These are phyloP conservation scores for Penaeus japonicus DNA, from an alignment of 1,140 invertebrate species.

Conservation along the genomic window DNA sequence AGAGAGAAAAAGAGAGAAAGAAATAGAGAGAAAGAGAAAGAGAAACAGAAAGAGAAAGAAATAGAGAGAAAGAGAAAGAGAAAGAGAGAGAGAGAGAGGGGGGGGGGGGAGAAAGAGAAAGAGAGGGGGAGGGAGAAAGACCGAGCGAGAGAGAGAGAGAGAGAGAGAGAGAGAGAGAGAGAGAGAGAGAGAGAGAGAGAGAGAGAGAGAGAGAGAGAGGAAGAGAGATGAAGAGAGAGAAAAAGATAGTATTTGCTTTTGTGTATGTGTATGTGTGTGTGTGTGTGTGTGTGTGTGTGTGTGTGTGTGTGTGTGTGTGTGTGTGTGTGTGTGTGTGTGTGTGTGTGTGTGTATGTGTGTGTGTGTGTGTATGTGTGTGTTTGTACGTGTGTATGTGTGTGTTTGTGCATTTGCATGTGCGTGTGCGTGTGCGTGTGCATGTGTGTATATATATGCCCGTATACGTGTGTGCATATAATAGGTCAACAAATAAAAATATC, in stretches of 20 bases:
- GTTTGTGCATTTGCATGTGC: conserved; percentile 3
- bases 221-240: not conserved
- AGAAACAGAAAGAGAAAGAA: not conserved
- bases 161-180: conserved; percentile 27
- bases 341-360: too few relatives aligned
- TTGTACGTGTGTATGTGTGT: conserved; percentile 1
- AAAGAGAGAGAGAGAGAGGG: not conserved
- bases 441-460: conserved; percentile 18
- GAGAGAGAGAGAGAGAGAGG: not conserved
- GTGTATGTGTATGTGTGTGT: too few relatives aligned
- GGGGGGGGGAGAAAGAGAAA: not conserved
- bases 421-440: conserved; percentile 22
- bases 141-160: conserved; percentile 27
- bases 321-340: too few relatives aligned
- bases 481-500: too few relatives aligned
- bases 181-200: not conserved
- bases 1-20: too few relatives aligned
- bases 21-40: not conserved
- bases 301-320: too few relatives aligned
- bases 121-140: conserved; percentile 17
- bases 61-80: not conserved
- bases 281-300: too few relatives aligned
- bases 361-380: too few relatives aligned
- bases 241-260: not conserved
- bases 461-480: conserved; percentile 15